These are phyloP conservation scores for Corynorhinus townsendii DNA, from an alignment of 2,113 vertebrate species.

Conservation along the genomic window DNA sequence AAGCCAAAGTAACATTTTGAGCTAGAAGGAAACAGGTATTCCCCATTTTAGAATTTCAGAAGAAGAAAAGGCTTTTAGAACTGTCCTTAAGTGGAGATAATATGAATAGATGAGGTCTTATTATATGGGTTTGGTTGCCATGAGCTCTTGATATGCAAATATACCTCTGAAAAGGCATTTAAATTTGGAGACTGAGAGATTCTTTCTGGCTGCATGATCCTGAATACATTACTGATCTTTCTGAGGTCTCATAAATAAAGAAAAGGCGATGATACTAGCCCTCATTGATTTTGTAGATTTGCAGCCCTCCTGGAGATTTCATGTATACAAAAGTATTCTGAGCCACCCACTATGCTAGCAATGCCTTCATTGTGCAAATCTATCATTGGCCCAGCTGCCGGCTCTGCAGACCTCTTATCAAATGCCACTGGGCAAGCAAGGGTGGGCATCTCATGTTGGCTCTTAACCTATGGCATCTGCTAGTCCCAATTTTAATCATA, in stretches of 20 bases:
- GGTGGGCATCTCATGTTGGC: not conserved
- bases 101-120: not conserved
- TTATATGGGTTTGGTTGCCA: not conserved
- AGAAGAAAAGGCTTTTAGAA: not conserved
- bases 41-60: not conserved
- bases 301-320: not conserved
- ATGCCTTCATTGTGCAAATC: not conserved
- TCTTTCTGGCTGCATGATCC: not conserved
- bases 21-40: constrained; percentile 2
- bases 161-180: not conserved
- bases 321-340: not conserved
- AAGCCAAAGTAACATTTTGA: not conserved
- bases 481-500: not conserved
- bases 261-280: not conserved
- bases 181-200: not conserved
- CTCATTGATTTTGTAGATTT: not conserved
- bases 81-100: not conserved
- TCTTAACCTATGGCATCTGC: not conserved
- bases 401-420: not conserved
- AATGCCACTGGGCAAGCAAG: not conserved
- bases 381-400: not conserved
- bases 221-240: not conserved
- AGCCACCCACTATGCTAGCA: not conserved
- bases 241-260: not conserved
- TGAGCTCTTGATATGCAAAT: not conserved